Conservation (phyloP, 2,797 vertebrate genomes). For the Chaenodraco wilsoni region DNA sequence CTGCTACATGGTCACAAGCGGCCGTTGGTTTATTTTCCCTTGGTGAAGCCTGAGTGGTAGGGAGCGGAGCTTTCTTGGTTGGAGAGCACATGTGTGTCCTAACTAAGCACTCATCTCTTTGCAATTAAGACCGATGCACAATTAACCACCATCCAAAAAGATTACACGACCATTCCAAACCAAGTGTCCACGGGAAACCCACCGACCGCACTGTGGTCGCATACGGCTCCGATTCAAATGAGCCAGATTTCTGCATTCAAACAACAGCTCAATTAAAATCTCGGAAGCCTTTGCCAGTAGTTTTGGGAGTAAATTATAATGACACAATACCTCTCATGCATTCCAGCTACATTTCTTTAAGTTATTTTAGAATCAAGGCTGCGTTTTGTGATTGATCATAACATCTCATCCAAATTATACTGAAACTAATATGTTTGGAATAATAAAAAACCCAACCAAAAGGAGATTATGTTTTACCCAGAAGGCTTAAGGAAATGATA, state of each 20-base stretch:
- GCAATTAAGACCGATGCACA: slow-evolving; percentile 47
- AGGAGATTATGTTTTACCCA: background rate
- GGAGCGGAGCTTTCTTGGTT: slow-evolving; percentile 25
- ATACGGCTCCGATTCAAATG: slow-evolving; percentile 22
- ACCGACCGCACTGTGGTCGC: slow-evolving; percentile 14
- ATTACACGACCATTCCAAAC: slow-evolving; percentile 44
- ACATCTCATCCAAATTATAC: background rate
- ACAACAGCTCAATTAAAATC: background rate
- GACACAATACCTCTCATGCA: background rate
- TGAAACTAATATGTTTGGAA: background rate
- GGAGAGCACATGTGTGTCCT: slow-evolving; percentile 29
- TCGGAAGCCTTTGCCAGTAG: background rate
- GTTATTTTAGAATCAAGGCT: background rate
- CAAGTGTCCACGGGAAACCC: slow-evolving; percentile 32
- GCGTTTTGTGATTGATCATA: background rate
- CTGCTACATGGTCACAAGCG: slow-evolving; percentile 68
- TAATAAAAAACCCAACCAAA: background rate
- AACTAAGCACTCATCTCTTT: slow-evolving; percentile 29
- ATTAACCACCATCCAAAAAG: slow-evolving; percentile 39
- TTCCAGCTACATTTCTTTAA: background rate
- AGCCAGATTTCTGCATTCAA: slow-evolving; percentile 17
- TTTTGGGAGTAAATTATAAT: background rate
- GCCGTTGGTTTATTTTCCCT: slow-evolving; percentile 66
- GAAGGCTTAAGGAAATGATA: background rate
- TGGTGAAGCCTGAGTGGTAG: slow-evolving; percentile 35